phyloP scores from a whole-genome alignment of 2,113 vertebrate genomes.

The Falcunculus frontatus region DNA sequence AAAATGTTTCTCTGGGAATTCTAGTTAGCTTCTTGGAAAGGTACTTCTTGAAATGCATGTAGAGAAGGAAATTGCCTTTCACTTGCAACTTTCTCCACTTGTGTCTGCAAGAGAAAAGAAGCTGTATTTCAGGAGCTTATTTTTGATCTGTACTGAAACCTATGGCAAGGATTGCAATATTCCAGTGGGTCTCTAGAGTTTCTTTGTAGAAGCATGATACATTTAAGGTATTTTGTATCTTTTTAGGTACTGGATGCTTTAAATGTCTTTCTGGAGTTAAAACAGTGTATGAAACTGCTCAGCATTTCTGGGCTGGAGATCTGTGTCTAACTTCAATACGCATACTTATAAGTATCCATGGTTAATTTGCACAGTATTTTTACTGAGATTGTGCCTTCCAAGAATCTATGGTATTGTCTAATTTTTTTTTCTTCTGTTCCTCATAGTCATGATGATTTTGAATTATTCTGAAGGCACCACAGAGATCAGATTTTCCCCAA shows the following conservation, averaged over 20 bases:
- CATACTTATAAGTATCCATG: neutral
- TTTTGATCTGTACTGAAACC: neutral
- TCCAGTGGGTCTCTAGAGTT: neutral
- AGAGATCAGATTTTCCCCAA: neutral
- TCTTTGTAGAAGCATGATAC: neutral
- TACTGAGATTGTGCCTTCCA: neutral
- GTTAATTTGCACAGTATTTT: neutral
- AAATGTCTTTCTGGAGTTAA: neutral
- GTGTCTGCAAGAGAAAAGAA: neutral
- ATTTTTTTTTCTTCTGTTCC: neutral
- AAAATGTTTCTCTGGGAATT: neutral
- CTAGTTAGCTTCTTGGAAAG: neutral
- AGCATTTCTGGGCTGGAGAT: neutral
- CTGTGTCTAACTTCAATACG: neutral
- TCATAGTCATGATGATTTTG: neutral
- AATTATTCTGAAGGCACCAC: neutral
- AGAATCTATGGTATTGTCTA: neutral
- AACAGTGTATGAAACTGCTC: neutral
- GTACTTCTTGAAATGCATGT: neutral
- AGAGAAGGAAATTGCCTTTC: neutral
- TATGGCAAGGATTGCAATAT: neutral
- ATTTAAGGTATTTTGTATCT: neutral
- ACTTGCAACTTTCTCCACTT: neutral
- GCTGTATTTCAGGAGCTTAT: neutral
- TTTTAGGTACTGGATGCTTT: neutral